Base-by-base conservation (phyloP, 1,140 invertebrate species). In the Physella acuta region DNA sequence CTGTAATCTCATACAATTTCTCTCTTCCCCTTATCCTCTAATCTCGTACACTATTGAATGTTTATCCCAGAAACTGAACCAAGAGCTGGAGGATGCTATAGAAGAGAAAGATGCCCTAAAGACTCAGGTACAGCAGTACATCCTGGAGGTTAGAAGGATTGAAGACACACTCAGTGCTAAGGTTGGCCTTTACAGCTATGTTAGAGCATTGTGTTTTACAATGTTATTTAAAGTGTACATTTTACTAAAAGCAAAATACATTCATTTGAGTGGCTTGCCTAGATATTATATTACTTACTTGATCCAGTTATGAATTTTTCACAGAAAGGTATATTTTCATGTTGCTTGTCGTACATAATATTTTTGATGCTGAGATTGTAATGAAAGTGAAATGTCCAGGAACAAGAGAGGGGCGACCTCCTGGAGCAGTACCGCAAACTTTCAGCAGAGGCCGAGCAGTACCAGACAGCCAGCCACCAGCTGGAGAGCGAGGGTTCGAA, bases 401-500 rank as follows among this genome's bases (percentile, higher is more conserved):
- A 86, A 73, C 74, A 81, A 66, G 85, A 86, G 62, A 69, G 84
- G 17, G 74, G 75, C 2, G 82, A 84, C 52, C 65, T 85, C 8
- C 73, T 86, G 30, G 83, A 85, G 30, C 85, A 85, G 75, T 85
- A 86, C 72, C 74, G 83, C 61, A 73, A 76, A 11, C 75, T 85
- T 34, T 83, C 78, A 3, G 70, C 78, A 56, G 84, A 86, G 73
- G 78, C 83, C 11, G 84, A 84, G 51, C 77, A 79, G 65, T 83
- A 79, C 70, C 79, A 84, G 72, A 81, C 80, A 8, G 72, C 77
- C 20, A 78, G 76, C 11, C 80, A 83, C 68, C 81, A 83, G 56
- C 76, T 86, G 71, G 84, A 86, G 76, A 83, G 79, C 61, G 82
- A 86, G 68, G 79, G 80, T 20, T 82, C 81, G 17, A 84, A 80